A percentile compares a stretch with the other conserved stretches of the same genome.
Evolutionary conservation across 2,888 invertebrate genomes (phyloP).

Genomic region (Vesta saturnalis): DNA sequence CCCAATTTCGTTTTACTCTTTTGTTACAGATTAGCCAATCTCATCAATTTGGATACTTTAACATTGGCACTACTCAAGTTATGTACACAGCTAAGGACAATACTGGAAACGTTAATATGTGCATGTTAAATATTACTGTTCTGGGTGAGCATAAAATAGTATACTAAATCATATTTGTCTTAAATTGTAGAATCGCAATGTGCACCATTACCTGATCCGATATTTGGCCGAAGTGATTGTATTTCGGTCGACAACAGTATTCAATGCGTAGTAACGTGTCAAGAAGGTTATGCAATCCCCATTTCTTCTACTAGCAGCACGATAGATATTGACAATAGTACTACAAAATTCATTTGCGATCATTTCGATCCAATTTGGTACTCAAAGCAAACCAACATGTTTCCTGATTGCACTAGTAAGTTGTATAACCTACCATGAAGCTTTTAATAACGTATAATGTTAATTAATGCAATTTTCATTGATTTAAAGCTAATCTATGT

Average conservation of each 20-base stretch:
- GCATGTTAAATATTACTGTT: conserved; percentile 69
- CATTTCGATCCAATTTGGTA: conserved; percentile 59
- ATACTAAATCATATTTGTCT: not conserved
- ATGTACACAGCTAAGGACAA: conserved; percentile 69
- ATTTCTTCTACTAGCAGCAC: conserved; percentile 48
- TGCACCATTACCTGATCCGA: conserved; percentile 53
- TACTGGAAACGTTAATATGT: conserved; percentile 68
- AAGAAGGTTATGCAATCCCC: conserved; percentile 70
- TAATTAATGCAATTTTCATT: too few relatives aligned
- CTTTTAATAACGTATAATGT: too few relatives aligned
- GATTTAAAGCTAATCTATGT: too few relatives aligned
- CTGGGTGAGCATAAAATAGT: conserved; percentile 64
- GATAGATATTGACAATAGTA: conserved; percentile 42
- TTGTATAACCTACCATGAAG: too few relatives aligned
- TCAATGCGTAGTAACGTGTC: conserved; percentile 68
- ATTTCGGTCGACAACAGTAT: conserved; percentile 48
- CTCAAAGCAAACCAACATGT: conserved; percentile 53
- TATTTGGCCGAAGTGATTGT: conserved; percentile 56
- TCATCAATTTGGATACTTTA: conserved; percentile 63
- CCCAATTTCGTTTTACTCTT: too few relatives aligned
- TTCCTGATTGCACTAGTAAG: conserved; percentile 67
- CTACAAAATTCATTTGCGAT: conserved; percentile 54
- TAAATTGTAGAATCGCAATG: conserved; percentile 49
- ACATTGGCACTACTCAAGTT: conserved; percentile 67
- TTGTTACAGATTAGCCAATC: conserved; percentile 58